phyloP scores from a whole-genome alignment of 2,797 vertebrate species.

The Poeciliopsis paucimaculata region DNA sequence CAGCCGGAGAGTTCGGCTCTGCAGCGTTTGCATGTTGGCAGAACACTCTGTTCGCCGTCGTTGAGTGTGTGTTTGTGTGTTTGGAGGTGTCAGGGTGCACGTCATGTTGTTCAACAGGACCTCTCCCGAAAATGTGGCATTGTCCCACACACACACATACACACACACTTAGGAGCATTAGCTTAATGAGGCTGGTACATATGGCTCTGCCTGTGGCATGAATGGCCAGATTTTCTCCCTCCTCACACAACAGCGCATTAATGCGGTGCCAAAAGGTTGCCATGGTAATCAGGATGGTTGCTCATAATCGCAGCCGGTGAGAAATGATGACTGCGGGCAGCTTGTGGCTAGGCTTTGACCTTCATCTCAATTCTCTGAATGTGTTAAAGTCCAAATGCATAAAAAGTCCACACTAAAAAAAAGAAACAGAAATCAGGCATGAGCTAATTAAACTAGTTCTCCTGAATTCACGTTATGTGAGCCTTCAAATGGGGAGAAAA shows the following conservation, averaged over 20 bases:
- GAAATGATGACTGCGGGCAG: conserved; percentile 35
- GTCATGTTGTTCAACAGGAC: conserved; percentile 33
- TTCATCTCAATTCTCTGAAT: background rate
- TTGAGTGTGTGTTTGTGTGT: conserved; percentile 3
- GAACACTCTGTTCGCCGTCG: conserved; percentile 10
- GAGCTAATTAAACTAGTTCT: background rate
- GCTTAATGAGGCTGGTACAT: conserved; percentile 67
- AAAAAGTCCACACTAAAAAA: background rate
- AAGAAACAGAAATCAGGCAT: background rate
- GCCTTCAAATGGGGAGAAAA: background rate
- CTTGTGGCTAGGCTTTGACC: conserved; percentile 3
- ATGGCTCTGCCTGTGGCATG: conserved; percentile 58
- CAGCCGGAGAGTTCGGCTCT: conserved; percentile 50
- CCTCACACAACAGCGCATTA: conserved; percentile 25
- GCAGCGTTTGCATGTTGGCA: conserved; percentile 40
- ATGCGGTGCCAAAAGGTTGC: conserved; percentile 59
- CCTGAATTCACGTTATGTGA: background rate
- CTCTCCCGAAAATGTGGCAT: conserved; percentile 37
- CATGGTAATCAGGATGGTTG: conserved; percentile 59
- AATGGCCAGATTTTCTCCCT: conserved; percentile 43
- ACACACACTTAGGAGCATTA: conserved; percentile 34
- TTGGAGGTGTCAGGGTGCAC: conserved; percentile 31
- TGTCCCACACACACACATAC: conserved; percentile 20
- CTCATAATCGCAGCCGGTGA: conserved; percentile 42
- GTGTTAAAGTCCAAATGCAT: background rate